These are phyloP conservation scores for Chiroxiphia lanceolata DNA, from an alignment of 2,797 vertebrate species.

Conservation along the genomic window DNA sequence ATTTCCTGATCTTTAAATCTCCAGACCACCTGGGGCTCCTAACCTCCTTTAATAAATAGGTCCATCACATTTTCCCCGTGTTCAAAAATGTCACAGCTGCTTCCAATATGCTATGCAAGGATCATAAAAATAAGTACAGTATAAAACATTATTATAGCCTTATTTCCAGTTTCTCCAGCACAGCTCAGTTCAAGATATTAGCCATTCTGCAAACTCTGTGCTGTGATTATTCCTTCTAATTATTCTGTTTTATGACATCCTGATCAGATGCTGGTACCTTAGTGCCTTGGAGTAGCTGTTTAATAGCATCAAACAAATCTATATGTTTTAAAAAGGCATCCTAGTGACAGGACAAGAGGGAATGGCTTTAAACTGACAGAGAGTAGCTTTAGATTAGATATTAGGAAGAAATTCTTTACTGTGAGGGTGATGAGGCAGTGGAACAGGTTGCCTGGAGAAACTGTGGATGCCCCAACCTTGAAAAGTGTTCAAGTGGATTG, in stretches of 20 bases:
- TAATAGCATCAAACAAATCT: neutral
- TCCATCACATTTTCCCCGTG: slow-evolving; percentile 12
- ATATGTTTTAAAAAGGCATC: neutral
- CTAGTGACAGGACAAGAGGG: neutral
- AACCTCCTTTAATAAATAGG: slow-evolving; percentile 60
- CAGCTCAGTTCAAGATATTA: neutral
- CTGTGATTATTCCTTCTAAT: neutral
- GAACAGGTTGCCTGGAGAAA: neutral
- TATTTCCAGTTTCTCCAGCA: neutral
- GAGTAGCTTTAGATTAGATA: neutral
- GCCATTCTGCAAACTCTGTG: neutral
- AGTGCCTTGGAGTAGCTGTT: neutral
- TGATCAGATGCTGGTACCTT: neutral
- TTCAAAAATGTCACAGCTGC: slow-evolving; percentile 60
- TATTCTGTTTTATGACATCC: neutral
- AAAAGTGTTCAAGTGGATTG: neutral
- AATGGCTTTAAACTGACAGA: neutral
- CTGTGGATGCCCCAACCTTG: too few relatives aligned
- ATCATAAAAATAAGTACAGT: slow-evolving; percentile 52
- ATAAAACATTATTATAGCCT: slow-evolving; percentile 42
- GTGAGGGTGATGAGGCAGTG: neutral
- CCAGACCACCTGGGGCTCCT: slow-evolving; percentile 63
- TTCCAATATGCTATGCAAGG: slow-evolving; percentile 35
- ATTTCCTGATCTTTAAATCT: slow-evolving; percentile 63
- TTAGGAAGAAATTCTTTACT: neutral